Evolutionary conservation across 2,888 invertebrate species (phyloP).

Genomic region (Caradrina clavipalpis): DNA sequence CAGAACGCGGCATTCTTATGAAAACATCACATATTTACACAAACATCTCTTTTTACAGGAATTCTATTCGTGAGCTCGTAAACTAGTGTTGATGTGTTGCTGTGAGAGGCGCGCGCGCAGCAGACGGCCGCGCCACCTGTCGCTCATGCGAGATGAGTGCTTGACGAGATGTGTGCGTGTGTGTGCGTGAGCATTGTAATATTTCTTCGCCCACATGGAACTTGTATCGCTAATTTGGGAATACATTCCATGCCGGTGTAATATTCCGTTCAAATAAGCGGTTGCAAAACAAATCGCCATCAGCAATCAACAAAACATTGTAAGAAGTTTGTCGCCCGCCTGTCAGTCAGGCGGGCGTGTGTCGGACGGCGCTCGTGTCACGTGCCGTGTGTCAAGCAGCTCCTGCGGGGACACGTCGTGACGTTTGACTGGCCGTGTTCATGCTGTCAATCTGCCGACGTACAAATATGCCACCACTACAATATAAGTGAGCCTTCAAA

Average conservation of each 20-base stretch:
- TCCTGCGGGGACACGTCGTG: background rate
- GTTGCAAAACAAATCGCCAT: conserved; percentile 31
- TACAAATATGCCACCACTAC: background rate
- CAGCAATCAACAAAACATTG: conserved; percentile 17
- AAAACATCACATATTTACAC: conserved; percentile 48
- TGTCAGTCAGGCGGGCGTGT: background rate
- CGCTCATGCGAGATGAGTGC: conserved; percentile 23
- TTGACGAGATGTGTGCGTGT: conserved; percentile 9
- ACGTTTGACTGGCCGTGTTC: background rate
- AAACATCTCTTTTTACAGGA: conserved; percentile 54
- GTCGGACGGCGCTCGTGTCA: background rate
- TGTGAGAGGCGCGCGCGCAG: conserved; percentile 6
- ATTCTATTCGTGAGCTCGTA: conserved; percentile 59
- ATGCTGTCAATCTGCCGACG: background rate
- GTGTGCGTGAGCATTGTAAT: conserved; percentile 39
- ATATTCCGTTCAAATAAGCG: conserved; percentile 1
- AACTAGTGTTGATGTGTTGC: conserved; percentile 44
- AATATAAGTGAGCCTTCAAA: conserved; percentile 8
- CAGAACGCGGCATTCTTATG: conserved; percentile 51
- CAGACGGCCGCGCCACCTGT: conserved; percentile 43
- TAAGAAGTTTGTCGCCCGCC: background rate
- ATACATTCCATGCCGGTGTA: conserved; percentile 29
- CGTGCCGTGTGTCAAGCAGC: background rate
- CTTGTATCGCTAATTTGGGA: conserved; percentile 34
- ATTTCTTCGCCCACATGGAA: conserved; percentile 36